Evolutionary conservation across 1,140 invertebrate genomes (phyloP), one percentile per base, ranked within the genome.

Genomic region (Saxidomus purpurata): DNA sequence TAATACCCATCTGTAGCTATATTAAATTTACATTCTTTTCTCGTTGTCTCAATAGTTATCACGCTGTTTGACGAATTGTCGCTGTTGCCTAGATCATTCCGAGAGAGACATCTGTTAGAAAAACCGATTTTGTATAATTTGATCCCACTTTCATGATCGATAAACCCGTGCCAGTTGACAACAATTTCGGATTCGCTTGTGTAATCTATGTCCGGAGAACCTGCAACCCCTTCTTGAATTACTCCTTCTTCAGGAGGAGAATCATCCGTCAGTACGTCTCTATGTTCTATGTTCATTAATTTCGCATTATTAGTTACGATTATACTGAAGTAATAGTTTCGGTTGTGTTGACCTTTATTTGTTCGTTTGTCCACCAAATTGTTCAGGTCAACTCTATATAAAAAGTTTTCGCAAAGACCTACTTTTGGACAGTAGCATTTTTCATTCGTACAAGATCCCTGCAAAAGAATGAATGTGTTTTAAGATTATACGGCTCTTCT

Each of bases 61-160:
- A n/a, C n/a, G 38, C 38, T 43, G 25, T 38, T 76, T 52, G 34
- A 17, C 3, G 80, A 74, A 36, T 47, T 43, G 13, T 28, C 83
- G 28, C 47, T 11, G 6, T 22, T 6, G 49, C 22, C 43, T 25
- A 91, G 38, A 55, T 92, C 91, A 17, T 69, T 34, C n/a, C 28
- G 22, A 22, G 82, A 84, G 22, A 92, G 11, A 77, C 92, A 93
- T 6, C 38, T 59, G 15, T 71, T 11, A 40, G 43, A 52, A 40
- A 93, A 25, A 22, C 74, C 88, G 38, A 92, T 85, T 3, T 69
- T 81, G 61, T 93, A 93, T 9, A 84, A n/a, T 15, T 52, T 61
- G 11, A 93, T 90, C 11, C 90, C 91, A 83, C 92, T 93, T 67
- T 93, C 93, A 36, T 89, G 91, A 69, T 93, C 93, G 55, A 90